These are phyloP conservation scores for Eudemis profundana DNA, from an alignment of 2,888 invertebrate genomes.

Conservation along the genomic window DNA sequence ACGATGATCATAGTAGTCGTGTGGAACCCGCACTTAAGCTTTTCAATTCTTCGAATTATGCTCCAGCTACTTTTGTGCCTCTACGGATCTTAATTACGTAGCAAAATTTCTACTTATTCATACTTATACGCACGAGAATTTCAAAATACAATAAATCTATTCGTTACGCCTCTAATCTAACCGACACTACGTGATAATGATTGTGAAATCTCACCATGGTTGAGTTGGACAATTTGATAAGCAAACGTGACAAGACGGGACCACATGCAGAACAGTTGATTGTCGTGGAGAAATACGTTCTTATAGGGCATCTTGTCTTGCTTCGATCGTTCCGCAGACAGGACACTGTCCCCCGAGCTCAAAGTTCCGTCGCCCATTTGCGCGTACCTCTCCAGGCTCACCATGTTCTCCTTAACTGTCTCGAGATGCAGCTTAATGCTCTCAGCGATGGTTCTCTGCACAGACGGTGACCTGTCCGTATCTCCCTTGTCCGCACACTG, in stretches of 20 bases:
- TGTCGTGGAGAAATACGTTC: constrained; percentile 52
- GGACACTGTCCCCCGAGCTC: constrained; percentile 49
- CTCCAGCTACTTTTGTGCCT: too few relatives aligned
- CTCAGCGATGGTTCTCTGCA: constrained; percentile 57
- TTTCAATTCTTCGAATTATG: too few relatives aligned
- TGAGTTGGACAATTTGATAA: constrained; percentile 69
- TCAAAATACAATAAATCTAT: too few relatives aligned
- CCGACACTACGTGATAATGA: too few relatives aligned
- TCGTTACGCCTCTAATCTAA: neutral
- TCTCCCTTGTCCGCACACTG: constrained; percentile 49
- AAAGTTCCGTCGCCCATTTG: constrained; percentile 56
- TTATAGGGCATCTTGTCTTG: constrained; percentile 47
- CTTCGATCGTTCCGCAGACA: constrained; percentile 4
- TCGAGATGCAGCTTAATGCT: constrained; percentile 65
- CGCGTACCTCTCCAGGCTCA: constrained; percentile 61
- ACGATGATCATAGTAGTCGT: too few relatives aligned
- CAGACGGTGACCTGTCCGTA: constrained; percentile 54
- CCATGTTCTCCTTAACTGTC: constrained; percentile 63
- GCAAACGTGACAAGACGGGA: constrained; percentile 74
- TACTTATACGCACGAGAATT: too few relatives aligned
- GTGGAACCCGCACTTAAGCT: too few relatives aligned
- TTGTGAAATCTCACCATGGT: constrained; percentile 64
- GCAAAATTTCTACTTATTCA: too few relatives aligned
- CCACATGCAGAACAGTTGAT: constrained; percentile 64
- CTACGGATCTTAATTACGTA: too few relatives aligned